These are phyloP conservation scores for Diplolepis rosae DNA, from an alignment of 2,888 invertebrate genomes.

Conservation along the genomic window DNA sequence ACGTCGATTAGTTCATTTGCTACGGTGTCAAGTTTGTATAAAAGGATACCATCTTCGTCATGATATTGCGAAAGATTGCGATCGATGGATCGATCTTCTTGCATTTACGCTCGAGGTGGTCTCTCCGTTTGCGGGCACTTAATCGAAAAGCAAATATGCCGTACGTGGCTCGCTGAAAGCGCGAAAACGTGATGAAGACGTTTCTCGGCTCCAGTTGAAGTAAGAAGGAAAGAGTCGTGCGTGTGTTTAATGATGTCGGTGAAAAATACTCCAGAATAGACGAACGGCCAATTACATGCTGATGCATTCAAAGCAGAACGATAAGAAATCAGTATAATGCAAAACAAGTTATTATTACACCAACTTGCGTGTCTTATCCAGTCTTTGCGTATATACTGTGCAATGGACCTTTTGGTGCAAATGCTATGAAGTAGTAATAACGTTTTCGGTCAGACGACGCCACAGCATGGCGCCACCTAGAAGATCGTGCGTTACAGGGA, in stretches of 20 bases:
- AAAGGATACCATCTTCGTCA: constrained; percentile 19
- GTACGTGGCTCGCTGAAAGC: constrained; percentile 45
- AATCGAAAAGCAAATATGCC: constrained; percentile 51
- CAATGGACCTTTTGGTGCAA: constrained; percentile 26
- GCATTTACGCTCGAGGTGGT: constrained; percentile 38
- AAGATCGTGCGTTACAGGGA: constrained; percentile 21
- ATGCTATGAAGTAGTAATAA: constrained; percentile 30
- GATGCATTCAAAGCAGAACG: constrained; percentile 47
- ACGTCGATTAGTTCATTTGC: constrained; percentile 13
- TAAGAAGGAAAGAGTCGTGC: constrained; percentile 40
- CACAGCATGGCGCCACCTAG: constrained; percentile 28
- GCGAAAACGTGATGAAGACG: constrained; percentile 51
- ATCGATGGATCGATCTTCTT: neutral
- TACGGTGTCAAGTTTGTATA: constrained; percentile 20
- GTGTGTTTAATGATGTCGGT: constrained; percentile 53
- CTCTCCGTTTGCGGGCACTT: constrained; percentile 45
- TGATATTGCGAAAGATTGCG: constrained; percentile 15
- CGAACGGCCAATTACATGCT: constrained; percentile 52
- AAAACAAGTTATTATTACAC: neutral
- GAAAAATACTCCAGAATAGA: constrained; percentile 53
- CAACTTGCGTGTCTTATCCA: constrained; percentile 23
- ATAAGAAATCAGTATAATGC: no score
- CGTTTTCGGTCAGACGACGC: constrained; percentile 31
- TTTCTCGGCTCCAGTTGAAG: constrained; percentile 40
- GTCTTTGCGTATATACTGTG: neutral